phyloP scores from a whole-genome alignment of 2,888 invertebrate species.

The Cephus nigrinus region DNA sequence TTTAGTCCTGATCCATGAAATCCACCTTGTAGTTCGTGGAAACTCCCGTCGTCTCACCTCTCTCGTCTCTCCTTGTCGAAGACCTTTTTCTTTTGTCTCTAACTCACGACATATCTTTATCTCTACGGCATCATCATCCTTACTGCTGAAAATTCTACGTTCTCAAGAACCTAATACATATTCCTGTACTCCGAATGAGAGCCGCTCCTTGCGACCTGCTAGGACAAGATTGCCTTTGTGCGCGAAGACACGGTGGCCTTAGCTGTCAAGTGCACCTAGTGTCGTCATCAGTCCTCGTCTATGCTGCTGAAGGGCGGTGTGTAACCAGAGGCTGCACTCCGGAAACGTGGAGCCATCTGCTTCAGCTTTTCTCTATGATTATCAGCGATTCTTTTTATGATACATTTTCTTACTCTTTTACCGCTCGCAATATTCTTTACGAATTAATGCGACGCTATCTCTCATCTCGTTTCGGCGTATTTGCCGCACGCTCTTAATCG shows the following conservation, averaged over 20 bases:
- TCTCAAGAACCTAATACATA: background rate
- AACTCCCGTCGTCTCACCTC: background rate
- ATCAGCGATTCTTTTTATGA: background rate
- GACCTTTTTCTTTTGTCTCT: background rate
- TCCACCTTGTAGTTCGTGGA: background rate
- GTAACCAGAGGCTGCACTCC: background rate
- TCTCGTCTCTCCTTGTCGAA: background rate
- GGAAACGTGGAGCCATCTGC: slow-evolving; percentile 17
- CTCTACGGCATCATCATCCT: background rate
- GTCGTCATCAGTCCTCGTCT: slow-evolving; percentile 16
- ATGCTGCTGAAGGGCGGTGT: slow-evolving; percentile 28
- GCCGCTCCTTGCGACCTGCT: background rate
- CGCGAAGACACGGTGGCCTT: slow-evolving; percentile 38
- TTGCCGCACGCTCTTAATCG: background rate
- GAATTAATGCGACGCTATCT: background rate
- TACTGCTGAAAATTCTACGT: background rate
- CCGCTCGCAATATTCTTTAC: background rate
- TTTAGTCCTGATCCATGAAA: background rate
- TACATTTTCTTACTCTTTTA: background rate
- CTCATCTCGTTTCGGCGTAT: background rate
- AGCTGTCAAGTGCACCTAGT: slow-evolving; percentile 40
- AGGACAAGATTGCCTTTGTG: slow-evolving; percentile 29
- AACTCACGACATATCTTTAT: background rate
- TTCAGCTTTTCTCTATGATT: background rate
- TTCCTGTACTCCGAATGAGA: background rate